phyloP scores from a whole-genome alignment of 2,888 invertebrate species.

The Xanthorhoe designata region DNA sequence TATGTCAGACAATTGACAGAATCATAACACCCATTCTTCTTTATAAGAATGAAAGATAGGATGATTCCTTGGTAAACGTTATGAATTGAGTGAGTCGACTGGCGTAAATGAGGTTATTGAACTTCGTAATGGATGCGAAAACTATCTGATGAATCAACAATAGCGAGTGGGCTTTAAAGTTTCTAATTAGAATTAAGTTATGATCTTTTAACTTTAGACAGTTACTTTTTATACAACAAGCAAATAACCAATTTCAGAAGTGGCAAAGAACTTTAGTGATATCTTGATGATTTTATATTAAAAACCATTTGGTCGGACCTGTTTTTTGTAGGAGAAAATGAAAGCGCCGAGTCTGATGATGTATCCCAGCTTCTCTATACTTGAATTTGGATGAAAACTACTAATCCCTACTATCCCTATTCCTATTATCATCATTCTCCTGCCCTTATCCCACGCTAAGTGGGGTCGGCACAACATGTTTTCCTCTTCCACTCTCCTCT shows the following conservation, averaged over 20 bases:
- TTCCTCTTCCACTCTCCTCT: too few species aligned
- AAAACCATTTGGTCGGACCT: too few species aligned
- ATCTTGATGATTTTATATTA: too few species aligned
- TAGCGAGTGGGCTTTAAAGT: background rate
- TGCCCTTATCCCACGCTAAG: too few species aligned
- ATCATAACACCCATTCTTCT: slow-evolving; percentile 56
- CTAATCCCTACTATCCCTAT: too few species aligned
- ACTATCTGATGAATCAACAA: background rate
- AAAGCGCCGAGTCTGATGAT: too few species aligned
- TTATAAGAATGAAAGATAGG: slow-evolving; percentile 50
- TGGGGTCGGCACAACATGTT: too few species aligned
- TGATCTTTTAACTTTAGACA: background rate
- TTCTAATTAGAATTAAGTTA: background rate
- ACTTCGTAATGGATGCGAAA: slow-evolving; percentile 20
- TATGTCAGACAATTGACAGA: slow-evolving; percentile 57
- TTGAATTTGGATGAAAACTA: too few species aligned
- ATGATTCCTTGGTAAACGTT: slow-evolving; percentile 39
- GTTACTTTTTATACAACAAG: background rate
- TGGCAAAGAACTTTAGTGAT: background rate
- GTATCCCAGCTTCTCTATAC: too few species aligned
- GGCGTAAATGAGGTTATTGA: slow-evolving; percentile 15
- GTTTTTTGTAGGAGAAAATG: too few species aligned
- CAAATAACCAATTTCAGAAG: background rate
- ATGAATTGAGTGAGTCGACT: slow-evolving; percentile 7
- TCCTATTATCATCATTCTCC: too few species aligned